Conservation (phyloP, 2,797 vertebrate species). For the Streptopelia turtur region DNA sequence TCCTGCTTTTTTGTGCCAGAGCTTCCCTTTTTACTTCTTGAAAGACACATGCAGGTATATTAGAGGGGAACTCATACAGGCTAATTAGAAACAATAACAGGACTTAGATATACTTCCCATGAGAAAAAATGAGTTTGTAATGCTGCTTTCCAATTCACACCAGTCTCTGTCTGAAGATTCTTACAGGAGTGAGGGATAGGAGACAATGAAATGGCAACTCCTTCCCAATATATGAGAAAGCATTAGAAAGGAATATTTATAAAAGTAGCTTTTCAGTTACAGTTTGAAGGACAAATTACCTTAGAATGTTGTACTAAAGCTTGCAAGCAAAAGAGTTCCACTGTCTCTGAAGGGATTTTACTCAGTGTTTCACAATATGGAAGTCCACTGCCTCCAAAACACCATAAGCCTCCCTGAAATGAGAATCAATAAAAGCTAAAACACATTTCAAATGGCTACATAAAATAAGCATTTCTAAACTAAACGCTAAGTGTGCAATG, state of each 20-base stretch:
- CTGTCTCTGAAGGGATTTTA: slow-evolving; percentile 91
- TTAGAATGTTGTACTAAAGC: slow-evolving; percentile 96
- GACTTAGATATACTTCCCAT: background rate
- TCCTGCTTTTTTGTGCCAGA: background rate
- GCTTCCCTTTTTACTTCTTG: background rate
- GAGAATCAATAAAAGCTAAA: slow-evolving; percentile 16
- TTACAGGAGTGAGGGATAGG: background rate
- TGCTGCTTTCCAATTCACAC: background rate
- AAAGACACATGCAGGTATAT: background rate
- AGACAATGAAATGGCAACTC: background rate
- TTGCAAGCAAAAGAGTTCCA: slow-evolving; percentile 94
- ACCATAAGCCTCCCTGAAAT: slow-evolving; percentile 94
- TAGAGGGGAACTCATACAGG: background rate
- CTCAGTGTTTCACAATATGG: slow-evolving; percentile 95
- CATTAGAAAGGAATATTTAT: background rate
- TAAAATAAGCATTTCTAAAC: background rate
- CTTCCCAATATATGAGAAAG: background rate
- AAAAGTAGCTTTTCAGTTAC: background rate
- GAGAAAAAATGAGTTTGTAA: background rate
- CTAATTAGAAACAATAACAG: background rate
- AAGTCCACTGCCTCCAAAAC: slow-evolving; percentile 96
- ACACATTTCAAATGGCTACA: background rate
- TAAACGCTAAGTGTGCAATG: background rate
- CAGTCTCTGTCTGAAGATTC: background rate
- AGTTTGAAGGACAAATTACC: slow-evolving; percentile 78